Base-by-base conservation (phyloP, 2,888 invertebrate genomes). In the Falcaria lacertinaria region DNA sequence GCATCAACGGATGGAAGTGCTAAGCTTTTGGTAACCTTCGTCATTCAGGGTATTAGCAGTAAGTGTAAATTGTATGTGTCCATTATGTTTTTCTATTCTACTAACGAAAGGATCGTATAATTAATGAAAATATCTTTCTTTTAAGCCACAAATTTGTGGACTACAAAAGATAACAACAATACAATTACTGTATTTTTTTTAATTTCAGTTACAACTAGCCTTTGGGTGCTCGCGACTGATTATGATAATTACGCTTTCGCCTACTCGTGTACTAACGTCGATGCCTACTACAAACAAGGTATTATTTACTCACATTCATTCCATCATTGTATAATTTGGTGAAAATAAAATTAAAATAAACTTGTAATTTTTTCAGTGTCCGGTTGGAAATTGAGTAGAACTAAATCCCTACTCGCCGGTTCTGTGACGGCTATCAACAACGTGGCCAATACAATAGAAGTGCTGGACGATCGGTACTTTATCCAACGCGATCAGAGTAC, bases 191-290 rank as follows among this genome's bases (percentile, higher is more conserved):
- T n/a, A n/a, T n/a, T n/a, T n/a, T n/a, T n/a, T n/a, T n/a, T n/a
- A n/a, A n/a, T 79, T 58, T 42, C 69, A 85, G 85, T 50, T 0
- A 68, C 70, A 3, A 62, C 74, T 0, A 69, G 77, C 33, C 86
- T 94, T 64, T 93, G 92, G 92, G 80, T 94, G 1, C 60, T 94
- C 19, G 90, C 84, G 11, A 93, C 94, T 0, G 93, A 94, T 69
- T 94, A 94, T 64, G 68, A 54, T 0, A 84, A 81, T 41, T 94
- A 91, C 54, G 84, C 93, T 0, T 86, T 94, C 0, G 92, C 93
- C 0, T 94, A 93, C 85, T 91, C 93, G 28, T 94, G 94, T 63
- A 67, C 63, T 1, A 89, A 92, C 51, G 67, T 90, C 34, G 78
- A 85, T 42, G 60, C 79, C 1, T 71, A 91, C 28, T 48, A 59